A percentile compares a stretch with the other conserved stretches of the same genome.
These are phyloP conservation scores for Synanthedon vespiformis DNA, from an alignment of 2,888 invertebrate species.

Conservation along the genomic window DNA sequence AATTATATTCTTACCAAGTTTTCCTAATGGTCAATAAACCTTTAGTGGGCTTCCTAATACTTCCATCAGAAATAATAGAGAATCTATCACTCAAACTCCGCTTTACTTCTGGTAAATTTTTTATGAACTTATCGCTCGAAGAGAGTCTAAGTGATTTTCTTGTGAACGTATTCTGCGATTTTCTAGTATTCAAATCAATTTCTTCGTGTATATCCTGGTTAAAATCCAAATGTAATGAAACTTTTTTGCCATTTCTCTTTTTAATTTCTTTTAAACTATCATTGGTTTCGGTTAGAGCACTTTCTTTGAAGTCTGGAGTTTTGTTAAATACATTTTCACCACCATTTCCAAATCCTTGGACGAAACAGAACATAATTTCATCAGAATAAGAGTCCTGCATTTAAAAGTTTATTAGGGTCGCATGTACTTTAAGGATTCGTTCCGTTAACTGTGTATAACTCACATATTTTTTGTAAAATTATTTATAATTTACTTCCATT, in stretches of 20 bases:
- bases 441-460: too few relatives aligned
- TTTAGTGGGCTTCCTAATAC: conserved; percentile 37
- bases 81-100: conserved; percentile 62
- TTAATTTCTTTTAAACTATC: conserved; percentile 28
- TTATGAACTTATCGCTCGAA: conserved; percentile 28
- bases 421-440: too few relatives aligned
- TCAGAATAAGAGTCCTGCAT: conserved; percentile 64
- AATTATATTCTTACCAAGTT: conserved; percentile 46
- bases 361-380: conserved; percentile 78
- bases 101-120: conserved; percentile 45
- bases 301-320: conserved; percentile 34
- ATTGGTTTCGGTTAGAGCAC: conserved; percentile 35
- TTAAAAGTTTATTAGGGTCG: conserved; percentile 28
- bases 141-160: conserved; percentile 46
- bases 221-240: conserved; percentile 24
- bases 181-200: conserved; percentile 25
- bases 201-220: conserved; percentile 7
- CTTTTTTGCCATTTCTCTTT: conserved; percentile 17
- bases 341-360: conserved; percentile 73
- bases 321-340: conserved; percentile 37
- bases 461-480: too few relatives aligned
- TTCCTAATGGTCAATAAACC: conserved; percentile 56
- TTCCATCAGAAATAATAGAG: conserved; percentile 48
- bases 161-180: conserved; percentile 24
- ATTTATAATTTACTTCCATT: too few relatives aligned